These are phyloP conservation scores for Cyphomyrus plagiostoma DNA, from an alignment of 2,113 vertebrate species.

Conservation along the genomic window DNA sequence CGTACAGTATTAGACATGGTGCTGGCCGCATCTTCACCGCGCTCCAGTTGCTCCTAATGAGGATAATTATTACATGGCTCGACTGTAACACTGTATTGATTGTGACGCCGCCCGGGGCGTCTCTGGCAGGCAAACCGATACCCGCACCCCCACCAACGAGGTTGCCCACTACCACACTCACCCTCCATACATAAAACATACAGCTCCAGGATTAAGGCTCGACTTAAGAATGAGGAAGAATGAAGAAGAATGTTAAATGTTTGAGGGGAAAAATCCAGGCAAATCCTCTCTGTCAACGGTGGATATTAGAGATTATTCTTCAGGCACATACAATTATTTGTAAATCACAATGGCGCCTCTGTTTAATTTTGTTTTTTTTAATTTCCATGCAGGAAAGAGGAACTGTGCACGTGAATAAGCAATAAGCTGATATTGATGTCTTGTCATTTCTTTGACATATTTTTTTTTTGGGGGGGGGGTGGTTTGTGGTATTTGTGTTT, in stretches of 20 bases:
- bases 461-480: neutral
- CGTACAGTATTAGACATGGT: conserved; percentile 63
- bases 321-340: conserved; percentile 60
- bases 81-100: conserved; percentile 79
- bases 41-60: conserved; percentile 84
- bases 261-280: conserved; percentile 69
- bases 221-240: neutral
- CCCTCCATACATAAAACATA: conserved; percentile 58
- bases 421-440: conserved; percentile 53
- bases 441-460: conserved; percentile 36
- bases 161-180: conserved; percentile 48
- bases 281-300: conserved; percentile 98
- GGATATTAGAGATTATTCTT: conserved; percentile 90
- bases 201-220: conserved; percentile 69
- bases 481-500: conserved; percentile 30
- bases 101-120: conserved; percentile 66
- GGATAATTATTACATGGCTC: conserved; percentile 86
- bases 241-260: conserved; percentile 62
- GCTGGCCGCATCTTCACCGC: conserved; percentile 62
- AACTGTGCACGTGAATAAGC: conserved; percentile 51
- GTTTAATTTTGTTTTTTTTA: conserved; percentile 71
- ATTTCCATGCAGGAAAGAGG: conserved; percentile 63
- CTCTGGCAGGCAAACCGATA: conserved; percentile 58
- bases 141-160: conserved; percentile 57
- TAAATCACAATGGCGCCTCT: conserved; percentile 82